These are phyloP conservation scores for Forbesichthys agassizii DNA, from an alignment of 2,113 vertebrate genomes.

Conservation along the genomic window DNA sequence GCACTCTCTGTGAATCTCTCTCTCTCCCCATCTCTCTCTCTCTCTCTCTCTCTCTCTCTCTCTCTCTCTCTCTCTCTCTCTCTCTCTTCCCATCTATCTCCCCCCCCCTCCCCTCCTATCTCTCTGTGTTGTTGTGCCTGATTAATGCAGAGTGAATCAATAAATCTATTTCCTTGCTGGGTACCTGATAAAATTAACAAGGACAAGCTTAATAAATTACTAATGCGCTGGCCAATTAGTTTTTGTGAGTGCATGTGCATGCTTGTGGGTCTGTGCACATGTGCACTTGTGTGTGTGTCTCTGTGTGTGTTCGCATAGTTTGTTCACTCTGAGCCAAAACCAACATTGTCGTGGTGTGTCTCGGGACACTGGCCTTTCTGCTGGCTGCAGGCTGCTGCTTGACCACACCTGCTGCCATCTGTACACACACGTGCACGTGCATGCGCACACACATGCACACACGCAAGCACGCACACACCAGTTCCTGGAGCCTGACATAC, in stretches of 20 bases:
- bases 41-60: constrained; percentile 30
- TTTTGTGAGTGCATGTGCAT: constrained; percentile 44
- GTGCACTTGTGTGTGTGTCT: constrained; percentile 17
- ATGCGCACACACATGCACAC: not conserved
- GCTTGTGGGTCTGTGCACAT: constrained; percentile 19
- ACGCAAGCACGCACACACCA: too few relatives aligned
- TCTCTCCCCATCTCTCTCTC: constrained; percentile 32
- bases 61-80: not conserved
- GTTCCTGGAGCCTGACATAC: too few relatives aligned
- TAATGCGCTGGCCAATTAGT: constrained; percentile 75
- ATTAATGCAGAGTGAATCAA: constrained; percentile 75
- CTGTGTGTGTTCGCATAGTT: not conserved
- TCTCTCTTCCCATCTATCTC: not conserved
- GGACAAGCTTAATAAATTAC: constrained; percentile 78
- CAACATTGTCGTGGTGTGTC: not conserved
- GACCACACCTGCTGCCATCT: constrained; percentile 18
- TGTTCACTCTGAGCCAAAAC: constrained; percentile 15
- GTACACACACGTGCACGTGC: constrained; percentile 12
- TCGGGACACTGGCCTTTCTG: not conserved
- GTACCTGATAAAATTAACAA: constrained; percentile 76
- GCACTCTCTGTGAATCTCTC: constrained; percentile 34
- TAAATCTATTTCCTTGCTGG: constrained; percentile 73
- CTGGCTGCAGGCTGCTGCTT: not conserved
- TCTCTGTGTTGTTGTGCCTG: constrained; percentile 50
- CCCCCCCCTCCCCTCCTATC: not conserved